Percentiles rank a stretch among this genome's conserved stretches.
phyloP scores from a whole-genome alignment of 1,140 invertebrate species.

The Saccostrea cuccullata region DNA sequence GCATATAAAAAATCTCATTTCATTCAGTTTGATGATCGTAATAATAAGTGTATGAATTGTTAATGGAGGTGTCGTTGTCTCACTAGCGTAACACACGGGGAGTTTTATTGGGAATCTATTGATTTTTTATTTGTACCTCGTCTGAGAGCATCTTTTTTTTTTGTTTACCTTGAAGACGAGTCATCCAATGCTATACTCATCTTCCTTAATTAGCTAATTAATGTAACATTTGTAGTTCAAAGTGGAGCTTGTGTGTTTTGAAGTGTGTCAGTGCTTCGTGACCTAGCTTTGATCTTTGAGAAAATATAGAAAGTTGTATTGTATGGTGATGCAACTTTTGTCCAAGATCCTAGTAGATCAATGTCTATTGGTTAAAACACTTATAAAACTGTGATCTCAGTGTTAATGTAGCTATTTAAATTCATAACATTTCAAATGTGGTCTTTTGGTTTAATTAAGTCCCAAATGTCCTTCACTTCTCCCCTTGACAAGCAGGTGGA shows the following conservation, averaged over 20 bases:
- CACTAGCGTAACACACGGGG: background rate
- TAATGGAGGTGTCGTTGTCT: background rate
- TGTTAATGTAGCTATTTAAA: too few relatives aligned
- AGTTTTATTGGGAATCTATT: background rate
- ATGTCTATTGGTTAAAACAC: too few relatives aligned
- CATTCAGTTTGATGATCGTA: background rate
- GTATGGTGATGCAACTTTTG: background rate
- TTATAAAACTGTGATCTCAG: too few relatives aligned
- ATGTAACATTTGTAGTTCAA: background rate
- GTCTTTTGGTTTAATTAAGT: too few relatives aligned
- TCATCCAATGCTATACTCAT: background rate
- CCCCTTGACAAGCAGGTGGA: background rate
- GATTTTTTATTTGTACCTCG: background rate
- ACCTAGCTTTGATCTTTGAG: background rate
- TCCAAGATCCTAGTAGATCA: too few relatives aligned
- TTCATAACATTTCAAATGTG: too few relatives aligned
- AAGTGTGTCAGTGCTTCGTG: background rate
- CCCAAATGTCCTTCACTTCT: background rate
- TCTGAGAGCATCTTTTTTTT: background rate
- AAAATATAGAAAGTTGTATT: background rate
- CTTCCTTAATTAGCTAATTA: slow-evolving; percentile 7
- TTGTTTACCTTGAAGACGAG: background rate
- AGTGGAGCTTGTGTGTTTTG: background rate
- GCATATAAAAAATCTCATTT: background rate
- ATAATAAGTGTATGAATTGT: slow-evolving; percentile 12